These are phyloP conservation scores for Trichonephila inaurata DNA, from an alignment of 1,140 invertebrate species.

Conservation along the genomic window DNA sequence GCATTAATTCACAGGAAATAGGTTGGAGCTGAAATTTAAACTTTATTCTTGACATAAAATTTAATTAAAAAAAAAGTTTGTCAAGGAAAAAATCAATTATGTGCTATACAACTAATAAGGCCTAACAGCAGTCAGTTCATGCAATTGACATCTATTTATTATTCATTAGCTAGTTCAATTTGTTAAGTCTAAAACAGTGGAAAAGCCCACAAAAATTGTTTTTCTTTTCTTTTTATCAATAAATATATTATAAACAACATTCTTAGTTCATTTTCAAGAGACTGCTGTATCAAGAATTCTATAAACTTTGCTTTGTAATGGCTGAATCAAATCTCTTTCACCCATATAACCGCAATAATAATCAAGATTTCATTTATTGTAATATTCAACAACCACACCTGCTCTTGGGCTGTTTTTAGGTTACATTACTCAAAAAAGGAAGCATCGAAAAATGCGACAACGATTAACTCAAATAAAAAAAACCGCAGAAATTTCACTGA, in stretches of 20 bases:
- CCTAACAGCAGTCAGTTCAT: too few species aligned
- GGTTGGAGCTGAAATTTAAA: too few species aligned
- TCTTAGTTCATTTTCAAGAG: neutral
- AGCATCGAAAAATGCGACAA: neutral
- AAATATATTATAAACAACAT: neutral
- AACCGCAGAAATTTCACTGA: neutral
- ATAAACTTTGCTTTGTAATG: neutral
- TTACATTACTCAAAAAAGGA: constrained; percentile 5
- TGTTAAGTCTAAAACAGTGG: too few species aligned
- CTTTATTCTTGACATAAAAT: too few species aligned
- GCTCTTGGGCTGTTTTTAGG: constrained; percentile 25
- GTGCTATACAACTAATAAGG: too few species aligned
- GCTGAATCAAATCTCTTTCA: neutral
- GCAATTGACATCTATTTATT: too few species aligned
- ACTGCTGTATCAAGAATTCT: neutral
- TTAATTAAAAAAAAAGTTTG: too few species aligned
- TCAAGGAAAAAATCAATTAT: too few species aligned
- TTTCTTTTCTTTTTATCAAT: neutral
- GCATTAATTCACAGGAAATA: too few species aligned
- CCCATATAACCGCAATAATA: neutral
- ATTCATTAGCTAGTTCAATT: too few species aligned
- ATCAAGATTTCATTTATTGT: neutral
- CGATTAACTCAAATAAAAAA: neutral
- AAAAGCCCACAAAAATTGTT: neutral
- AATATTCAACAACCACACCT: neutral